These are phyloP conservation scores for Cynaeus angustus DNA, from an alignment of 2,888 invertebrate genomes.

Conservation along the genomic window DNA sequence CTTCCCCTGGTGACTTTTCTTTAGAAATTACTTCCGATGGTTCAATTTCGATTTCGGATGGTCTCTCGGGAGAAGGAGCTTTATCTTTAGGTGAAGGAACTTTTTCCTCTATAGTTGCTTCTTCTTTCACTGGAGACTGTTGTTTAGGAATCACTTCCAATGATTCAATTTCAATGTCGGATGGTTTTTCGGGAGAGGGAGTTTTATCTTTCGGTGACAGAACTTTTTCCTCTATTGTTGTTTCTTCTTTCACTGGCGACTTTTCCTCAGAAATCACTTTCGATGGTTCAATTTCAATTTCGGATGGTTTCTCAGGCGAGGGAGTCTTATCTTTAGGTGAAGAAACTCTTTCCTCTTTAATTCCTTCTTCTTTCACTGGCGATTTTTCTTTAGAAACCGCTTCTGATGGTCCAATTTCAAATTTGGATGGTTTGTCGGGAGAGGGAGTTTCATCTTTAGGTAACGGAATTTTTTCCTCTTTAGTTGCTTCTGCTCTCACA, in stretches of 20 bases:
- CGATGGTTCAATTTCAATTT: slow-evolving; percentile 4
- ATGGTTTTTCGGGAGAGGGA: slow-evolving; percentile 11
- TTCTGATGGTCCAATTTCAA: slow-evolving; percentile 4
- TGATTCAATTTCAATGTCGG: slow-evolving; percentile 5
- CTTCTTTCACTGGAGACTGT: neutral
- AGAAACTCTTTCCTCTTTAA: slow-evolving; percentile 1
- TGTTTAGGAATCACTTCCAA: neutral
- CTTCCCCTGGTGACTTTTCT: slow-evolving; percentile 5
- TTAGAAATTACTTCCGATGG: slow-evolving; percentile 12
- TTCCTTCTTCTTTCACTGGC: neutral
- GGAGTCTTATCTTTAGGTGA: slow-evolving; percentile 15
- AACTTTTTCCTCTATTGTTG: neutral
- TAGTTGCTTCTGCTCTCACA: neutral
- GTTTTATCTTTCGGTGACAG: slow-evolving; percentile 12
- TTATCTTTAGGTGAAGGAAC: slow-evolving; percentile 22
- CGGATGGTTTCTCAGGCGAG: slow-evolving; percentile 5
- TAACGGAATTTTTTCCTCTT: neutral
- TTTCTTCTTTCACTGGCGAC: neutral
- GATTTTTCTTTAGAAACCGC: slow-evolving; percentile 1
- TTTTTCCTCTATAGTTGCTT: neutral
- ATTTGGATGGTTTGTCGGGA: slow-evolving; percentile 9
- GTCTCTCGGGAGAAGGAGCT: slow-evolving; percentile 8
- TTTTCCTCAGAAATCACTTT: neutral
- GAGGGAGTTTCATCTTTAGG: slow-evolving; percentile 15
- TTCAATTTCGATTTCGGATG: slow-evolving; percentile 4